Percentiles rank a stretch among this genome's conserved stretches.
Conservation (phyloP, 2,113 vertebrate genomes). For the Oreocharis arfaki region DNA sequence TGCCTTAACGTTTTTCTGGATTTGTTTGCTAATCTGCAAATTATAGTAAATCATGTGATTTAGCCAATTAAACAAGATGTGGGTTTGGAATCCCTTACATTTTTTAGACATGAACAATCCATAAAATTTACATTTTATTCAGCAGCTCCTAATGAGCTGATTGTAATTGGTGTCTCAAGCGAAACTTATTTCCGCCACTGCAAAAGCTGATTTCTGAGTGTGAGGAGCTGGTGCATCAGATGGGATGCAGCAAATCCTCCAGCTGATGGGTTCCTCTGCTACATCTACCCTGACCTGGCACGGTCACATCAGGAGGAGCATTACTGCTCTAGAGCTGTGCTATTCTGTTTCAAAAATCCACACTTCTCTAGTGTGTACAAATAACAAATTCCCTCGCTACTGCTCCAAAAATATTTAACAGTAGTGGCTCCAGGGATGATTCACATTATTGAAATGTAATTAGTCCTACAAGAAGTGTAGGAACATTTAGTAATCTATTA, state of each 20-base stretch:
- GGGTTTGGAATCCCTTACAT: neutral
- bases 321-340: neutral
- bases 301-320: rapidly evolving
- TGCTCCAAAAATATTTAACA: slow-evolving; percentile 42
- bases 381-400: slow-evolving; percentile 9
- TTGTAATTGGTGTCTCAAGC: neutral
- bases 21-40: neutral
- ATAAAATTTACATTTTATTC: neutral
- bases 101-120: neutral
- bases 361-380: slow-evolving; percentile 38
- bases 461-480: slow-evolving; percentile 29
- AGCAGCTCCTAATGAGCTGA: neutral
- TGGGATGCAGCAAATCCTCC: neutral
- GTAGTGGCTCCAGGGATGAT: slow-evolving; percentile 22
- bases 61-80: neutral
- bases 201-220: neutral
- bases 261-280: neutral
- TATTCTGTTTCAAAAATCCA: neutral
- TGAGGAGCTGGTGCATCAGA: neutral
- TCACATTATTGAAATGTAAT: slow-evolving; percentile 55
- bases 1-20: neutral
- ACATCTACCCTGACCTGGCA: neutral
- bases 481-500: slow-evolving; percentile 8
- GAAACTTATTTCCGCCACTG: neutral
- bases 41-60: neutral